Evolutionary conservation across 1,140 invertebrate species (phyloP).

Genomic region (Armadillidium nasatum): DNA sequence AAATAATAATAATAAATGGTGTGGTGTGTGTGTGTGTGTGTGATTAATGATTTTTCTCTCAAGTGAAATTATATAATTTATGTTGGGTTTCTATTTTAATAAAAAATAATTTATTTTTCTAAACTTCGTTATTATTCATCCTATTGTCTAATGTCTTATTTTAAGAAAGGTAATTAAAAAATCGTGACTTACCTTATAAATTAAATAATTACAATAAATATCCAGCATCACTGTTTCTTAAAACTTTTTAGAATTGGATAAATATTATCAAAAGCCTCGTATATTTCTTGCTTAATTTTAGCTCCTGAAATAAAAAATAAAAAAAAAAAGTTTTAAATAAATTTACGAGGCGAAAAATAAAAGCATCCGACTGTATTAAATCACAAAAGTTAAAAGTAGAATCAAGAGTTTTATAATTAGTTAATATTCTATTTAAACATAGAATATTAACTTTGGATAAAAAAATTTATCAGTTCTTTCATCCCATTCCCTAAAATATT

Average conservation of each 20-base stretch:
- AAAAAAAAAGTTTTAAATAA: too few relatives aligned
- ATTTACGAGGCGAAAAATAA: too few relatives aligned
- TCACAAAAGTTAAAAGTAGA: too few relatives aligned
- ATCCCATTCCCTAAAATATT: too few relatives aligned
- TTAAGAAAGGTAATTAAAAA: neutral
- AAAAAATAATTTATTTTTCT: too few relatives aligned
- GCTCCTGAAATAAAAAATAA: constrained; percentile 66
- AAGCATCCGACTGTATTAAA: too few relatives aligned
- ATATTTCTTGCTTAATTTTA: constrained; percentile 96
- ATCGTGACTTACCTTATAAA: neutral
- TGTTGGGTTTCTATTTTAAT: neutral
- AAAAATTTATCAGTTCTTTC: too few relatives aligned
- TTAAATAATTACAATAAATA: neutral
- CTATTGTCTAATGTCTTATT: neutral
- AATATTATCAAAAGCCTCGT: constrained; percentile 99
- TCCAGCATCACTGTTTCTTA: constrained; percentile 70
- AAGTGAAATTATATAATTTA: neutral
- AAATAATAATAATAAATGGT: neutral
- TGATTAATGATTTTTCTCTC: neutral
- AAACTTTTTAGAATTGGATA: constrained; percentile 99
- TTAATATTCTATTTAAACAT: too few relatives aligned
- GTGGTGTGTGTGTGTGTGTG: neutral
- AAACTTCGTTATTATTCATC: neutral
- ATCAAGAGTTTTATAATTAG: too few relatives aligned
- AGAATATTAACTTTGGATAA: too few relatives aligned